Evolutionary conservation across 2,888 invertebrate genomes (phyloP).

Genomic region (Pristionchus exspectatus): DNA sequence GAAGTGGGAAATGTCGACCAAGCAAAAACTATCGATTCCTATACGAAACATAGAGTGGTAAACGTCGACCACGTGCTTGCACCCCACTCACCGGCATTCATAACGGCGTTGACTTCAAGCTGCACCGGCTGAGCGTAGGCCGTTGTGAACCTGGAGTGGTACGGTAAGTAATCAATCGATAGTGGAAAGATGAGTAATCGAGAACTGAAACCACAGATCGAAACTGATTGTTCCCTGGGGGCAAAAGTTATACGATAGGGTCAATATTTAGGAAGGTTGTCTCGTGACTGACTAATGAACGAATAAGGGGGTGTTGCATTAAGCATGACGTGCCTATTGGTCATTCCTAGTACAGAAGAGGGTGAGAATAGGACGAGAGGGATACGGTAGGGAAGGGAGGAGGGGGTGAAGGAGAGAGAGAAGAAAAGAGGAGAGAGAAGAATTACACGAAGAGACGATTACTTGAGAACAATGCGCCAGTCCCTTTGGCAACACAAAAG

Average conservation of each 20-base stretch:
- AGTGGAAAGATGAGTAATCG: conserved; percentile 10
- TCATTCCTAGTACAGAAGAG: conserved; percentile 28
- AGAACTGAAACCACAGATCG: not conserved
- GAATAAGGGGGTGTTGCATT: not conserved
- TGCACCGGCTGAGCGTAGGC: conserved; percentile 47
- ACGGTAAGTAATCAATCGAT: not conserved
- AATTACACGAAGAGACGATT: conserved; percentile 33
- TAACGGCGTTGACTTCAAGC: conserved; percentile 37
- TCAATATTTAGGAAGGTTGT: conserved; percentile 8
- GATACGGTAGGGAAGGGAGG: not conserved
- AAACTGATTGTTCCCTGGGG: not conserved
- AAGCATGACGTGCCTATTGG: conserved; percentile 19
- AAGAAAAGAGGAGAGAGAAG: not conserved
- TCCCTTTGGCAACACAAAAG: conserved; percentile 3
- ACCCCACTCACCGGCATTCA: conserved; percentile 51
- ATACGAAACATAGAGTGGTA: not conserved
- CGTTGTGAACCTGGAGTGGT: conserved; percentile 29
- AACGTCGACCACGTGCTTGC: not conserved
- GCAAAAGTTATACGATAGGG: conserved; percentile 5
- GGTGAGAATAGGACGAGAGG: conserved; percentile 3
- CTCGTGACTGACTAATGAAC: not conserved
- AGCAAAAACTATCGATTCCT: not conserved
- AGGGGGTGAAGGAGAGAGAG: not conserved
- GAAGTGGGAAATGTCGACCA: conserved; percentile 23
- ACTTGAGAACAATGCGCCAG: conserved; percentile 17